Base-by-base conservation (phyloP, 2,113 vertebrate species). In the Saccopteryx bilineata region DNA sequence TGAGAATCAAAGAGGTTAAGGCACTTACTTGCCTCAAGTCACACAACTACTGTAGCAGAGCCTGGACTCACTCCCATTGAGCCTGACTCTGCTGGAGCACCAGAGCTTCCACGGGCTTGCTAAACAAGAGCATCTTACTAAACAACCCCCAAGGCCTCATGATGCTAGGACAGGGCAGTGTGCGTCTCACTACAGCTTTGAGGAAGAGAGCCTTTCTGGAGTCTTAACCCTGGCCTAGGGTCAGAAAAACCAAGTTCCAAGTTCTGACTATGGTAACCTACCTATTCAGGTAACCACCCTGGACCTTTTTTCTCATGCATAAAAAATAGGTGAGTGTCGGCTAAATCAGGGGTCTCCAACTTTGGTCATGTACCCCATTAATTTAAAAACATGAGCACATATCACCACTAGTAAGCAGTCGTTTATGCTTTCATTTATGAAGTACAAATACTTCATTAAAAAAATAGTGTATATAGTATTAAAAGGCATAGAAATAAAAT, bases 361-460 rank as follows among this genome's bases (percentile, higher is more conserved):
- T 48, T 48, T 68, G 9, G 56, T 87, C 56, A 75, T 31, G 28
- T 28, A 56, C 23, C 15, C 60, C 50, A 31, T 81, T 63, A 69
- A 31, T 65, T 50, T 9, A 75, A 85, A 69, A 87, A 74, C 18
- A 76, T 31, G 26, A 93, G 21, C 14, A 87, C 7, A 65, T 69
- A 80, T 26, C 65, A 18, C 54, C 52, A 85, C n/a, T 48, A 85
- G 39, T 26, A 71, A 26, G 17, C 11, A 68, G 56, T 89, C 91
- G 89, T 85, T 93, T 86, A 95, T 81, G 24, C 31, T 84, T 61
- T 93, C 63, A 92, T 83, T 78, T 90, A 65, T 52, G 87, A 92
- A n/a, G 4, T 66, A 83, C 21, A 83, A 74, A 71, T 39, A 69
- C 56, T 91, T 65, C 81, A 78, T 81, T 81, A 23, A 95, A 96